Conservation (phyloP, 2,113 vertebrate genomes). For the Neolamprologus sp. region DNA sequence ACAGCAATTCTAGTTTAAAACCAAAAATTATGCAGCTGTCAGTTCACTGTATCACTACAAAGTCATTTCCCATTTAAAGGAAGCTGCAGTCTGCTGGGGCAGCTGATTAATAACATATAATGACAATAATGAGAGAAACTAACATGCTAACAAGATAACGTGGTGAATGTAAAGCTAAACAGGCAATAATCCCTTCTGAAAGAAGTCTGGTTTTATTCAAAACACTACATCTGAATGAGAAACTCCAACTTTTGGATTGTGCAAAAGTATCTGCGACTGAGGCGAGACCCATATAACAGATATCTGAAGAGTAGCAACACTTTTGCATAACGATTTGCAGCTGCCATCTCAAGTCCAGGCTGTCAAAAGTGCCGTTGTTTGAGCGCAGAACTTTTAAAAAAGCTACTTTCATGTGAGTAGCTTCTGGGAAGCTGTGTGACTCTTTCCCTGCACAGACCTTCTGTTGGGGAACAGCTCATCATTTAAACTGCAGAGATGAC, state of each 20-base stretch:
- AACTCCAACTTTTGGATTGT: neutral
- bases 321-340: neutral
- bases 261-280: neutral
- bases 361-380: neutral
- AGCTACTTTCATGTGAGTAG: neutral
- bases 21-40: accelerated
- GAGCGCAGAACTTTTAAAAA: neutral
- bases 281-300: neutral
- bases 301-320: neutral
- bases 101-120: neutral
- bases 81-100: neutral
- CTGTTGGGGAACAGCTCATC: neutral
- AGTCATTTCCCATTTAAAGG: neutral
- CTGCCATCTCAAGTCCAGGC: neutral
- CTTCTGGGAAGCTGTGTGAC: neutral
- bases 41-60: neutral
- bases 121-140: neutral
- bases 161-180: neutral
- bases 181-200: neutral
- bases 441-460: neutral
- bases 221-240: neutral
- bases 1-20: neutral
- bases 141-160: neutral
- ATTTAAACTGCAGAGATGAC: neutral
- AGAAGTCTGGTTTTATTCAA: neutral